Evolutionary conservation across 2,888 invertebrate species (phyloP).

Genomic region (Pherbina coryleti): DNA sequence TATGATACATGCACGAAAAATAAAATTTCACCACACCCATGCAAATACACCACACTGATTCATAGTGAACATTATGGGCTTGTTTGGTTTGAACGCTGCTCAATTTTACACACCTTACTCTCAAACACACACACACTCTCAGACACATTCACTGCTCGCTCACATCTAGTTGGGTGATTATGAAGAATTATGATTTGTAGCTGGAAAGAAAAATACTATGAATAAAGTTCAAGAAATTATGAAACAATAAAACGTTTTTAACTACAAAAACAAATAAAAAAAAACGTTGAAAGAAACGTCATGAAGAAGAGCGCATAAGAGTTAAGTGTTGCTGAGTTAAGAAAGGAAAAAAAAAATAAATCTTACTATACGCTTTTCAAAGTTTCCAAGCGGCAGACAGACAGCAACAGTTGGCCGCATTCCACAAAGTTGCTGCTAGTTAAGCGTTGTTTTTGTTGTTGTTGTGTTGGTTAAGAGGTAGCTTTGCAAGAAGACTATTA

Average conservation of each 20-base stretch:
- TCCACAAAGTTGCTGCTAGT: slow-evolving; percentile 23
- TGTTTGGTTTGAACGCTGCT: no score
- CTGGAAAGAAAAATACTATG: no score
- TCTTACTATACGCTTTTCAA: slow-evolving; percentile 28
- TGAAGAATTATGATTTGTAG: no score
- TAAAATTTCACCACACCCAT: neutral
- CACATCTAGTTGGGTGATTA: no score
- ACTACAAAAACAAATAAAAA: neutral
- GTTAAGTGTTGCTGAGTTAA: neutral
- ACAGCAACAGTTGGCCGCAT: slow-evolving; percentile 33
- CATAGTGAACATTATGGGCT: no score
- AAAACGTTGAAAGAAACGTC: neutral
- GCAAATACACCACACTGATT: neutral
- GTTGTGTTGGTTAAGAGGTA: neutral
- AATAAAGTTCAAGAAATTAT: no score
- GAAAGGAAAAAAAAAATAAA: slow-evolving; percentile 2
- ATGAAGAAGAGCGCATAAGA: neutral
- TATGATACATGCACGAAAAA: neutral
- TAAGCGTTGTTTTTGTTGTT: neutral
- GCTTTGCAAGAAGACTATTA: neutral
- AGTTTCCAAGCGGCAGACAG: neutral
- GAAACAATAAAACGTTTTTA: neutral
- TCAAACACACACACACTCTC: no score
- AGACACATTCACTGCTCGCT: no score
- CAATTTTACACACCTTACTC: no score